Base-by-base conservation (phyloP, 1,140 invertebrate species). In the Nixonia krombeini region DNA sequence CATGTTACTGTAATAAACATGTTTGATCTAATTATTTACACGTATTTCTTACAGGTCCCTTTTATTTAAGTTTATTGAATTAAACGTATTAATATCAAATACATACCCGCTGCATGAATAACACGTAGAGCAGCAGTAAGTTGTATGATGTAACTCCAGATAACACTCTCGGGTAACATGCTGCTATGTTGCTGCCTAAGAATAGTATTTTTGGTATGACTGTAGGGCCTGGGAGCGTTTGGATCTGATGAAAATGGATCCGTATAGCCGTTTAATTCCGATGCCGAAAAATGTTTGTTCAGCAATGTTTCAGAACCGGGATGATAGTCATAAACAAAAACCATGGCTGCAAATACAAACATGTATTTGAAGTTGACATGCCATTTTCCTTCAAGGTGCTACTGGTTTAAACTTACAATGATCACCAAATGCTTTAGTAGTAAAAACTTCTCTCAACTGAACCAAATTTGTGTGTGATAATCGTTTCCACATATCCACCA, bases 121-220 rank as follows among this genome's bases (percentile, higher is more conserved):
- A 93, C 90, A 31, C 97, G 87, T 35, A 99, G 85, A 2, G 95
- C 96, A n/a, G 96, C 95, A 26, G 95, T 97, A 37, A 99, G 86
- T 85, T 99, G 97, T 70, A 99, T 95, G 16, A 99, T 91, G 63
- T 98, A 96, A 61, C 93, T 94, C 97, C 97, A 99, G 56, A 99
- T 92, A 29, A 95, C 89, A 52, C 91, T 91, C 81, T 99, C 97
- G 0, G 96, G 93, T 47, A 99, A 86, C 84, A 94, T 88, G 86
- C 88, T 76, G 87, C 87, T 83, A 85, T 92, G 86, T 82, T 91
- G 84, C 83, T 93, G 88, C 76, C 89, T 76, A 3, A 92, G 82
- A 65, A 92, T 87, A 7, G 89, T 89, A 81, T 93, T 94, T 85
- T 93, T 94, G 83, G 93, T 92, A 80, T 94, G 93, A 77, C 92